Conservation (phyloP, 37 sponge, comb jelly and placozoan species). For the Eunapius fragilis region DNA sequence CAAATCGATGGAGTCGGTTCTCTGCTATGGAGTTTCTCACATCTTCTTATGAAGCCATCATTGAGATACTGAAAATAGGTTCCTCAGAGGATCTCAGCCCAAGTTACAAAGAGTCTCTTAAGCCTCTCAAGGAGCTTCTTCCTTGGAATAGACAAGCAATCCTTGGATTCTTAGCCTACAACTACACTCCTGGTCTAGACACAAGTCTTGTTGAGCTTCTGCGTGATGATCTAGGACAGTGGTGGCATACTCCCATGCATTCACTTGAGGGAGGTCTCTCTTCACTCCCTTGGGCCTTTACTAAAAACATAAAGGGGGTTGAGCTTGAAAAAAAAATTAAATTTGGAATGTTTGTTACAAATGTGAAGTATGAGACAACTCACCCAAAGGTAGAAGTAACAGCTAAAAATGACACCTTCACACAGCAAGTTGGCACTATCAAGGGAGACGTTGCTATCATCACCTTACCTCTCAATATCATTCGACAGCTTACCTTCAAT, state of each 20-base stretch:
- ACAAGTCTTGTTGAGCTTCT: constrained; percentile 18
- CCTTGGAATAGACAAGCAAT: constrained; percentile 49
- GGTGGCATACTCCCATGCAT: constrained; percentile 42
- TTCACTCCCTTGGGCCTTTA: constrained; percentile 34
- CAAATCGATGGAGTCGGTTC: not conserved
- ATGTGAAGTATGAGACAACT: constrained; percentile 1
- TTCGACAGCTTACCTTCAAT: constrained; percentile 28
- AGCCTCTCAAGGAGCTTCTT: constrained; percentile 22
- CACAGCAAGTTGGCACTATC: not conserved
- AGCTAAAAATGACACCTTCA: constrained; percentile 17
- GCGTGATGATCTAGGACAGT: constrained; percentile 44
- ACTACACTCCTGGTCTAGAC: constrained; percentile 6
- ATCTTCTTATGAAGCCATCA: not conserved
- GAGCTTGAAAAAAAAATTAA: constrained; percentile 8
- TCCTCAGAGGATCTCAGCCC: constrained; percentile 1
- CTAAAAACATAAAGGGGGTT: not conserved
- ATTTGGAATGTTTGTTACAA: constrained; percentile 14
- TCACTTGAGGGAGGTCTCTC: constrained; percentile 17
- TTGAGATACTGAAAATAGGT: not conserved
- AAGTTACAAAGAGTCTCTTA: not conserved
- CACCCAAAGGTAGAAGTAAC: not conserved
- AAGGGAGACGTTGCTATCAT: constrained; percentile 13
- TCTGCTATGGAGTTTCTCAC: not conserved
- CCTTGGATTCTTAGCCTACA: constrained; percentile 16
- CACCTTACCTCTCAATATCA: constrained; percentile 34